A percentile compares a stretch with the other conserved stretches of the same genome.
These are phyloP conservation scores for Catharus bicknelli DNA, from an alignment of 2,113 vertebrate species.

Conservation along the genomic window DNA sequence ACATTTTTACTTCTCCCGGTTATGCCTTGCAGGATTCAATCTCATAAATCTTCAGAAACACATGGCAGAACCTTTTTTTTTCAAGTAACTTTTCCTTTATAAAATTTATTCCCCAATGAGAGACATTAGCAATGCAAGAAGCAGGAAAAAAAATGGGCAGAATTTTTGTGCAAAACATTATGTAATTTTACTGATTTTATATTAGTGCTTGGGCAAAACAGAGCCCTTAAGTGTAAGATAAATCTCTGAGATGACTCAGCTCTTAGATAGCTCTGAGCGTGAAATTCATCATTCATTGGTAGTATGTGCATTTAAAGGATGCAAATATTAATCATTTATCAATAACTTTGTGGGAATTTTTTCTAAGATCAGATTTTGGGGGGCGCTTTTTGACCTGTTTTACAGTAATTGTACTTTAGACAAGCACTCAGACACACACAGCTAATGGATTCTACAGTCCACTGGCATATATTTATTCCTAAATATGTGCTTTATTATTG, in stretches of 20 bases:
- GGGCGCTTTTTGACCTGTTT: fast-evolving
- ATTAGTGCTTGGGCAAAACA: background rate
- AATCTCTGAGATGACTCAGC: background rate
- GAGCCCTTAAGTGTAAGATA: background rate
- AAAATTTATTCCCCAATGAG: background rate
- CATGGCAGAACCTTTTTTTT: background rate
- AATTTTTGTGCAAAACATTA: background rate
- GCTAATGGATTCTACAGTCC: background rate
- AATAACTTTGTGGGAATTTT: background rate
- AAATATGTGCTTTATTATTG: background rate
- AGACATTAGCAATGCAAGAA: background rate
- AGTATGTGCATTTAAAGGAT: background rate
- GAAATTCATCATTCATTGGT: background rate
- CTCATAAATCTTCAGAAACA: background rate
- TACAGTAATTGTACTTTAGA: background rate
- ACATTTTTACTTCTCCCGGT: background rate
- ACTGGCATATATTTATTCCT: background rate
- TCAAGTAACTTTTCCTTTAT: background rate
- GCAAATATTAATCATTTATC: background rate
- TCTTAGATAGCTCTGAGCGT: background rate
- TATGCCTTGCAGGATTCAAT: background rate
- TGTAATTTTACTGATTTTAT: background rate
- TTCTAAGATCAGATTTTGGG: background rate
- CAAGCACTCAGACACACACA: background rate
- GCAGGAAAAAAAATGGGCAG: background rate